phyloP scores from a whole-genome alignment of 2,797 vertebrate species.

The Gallinago solitaria region DNA sequence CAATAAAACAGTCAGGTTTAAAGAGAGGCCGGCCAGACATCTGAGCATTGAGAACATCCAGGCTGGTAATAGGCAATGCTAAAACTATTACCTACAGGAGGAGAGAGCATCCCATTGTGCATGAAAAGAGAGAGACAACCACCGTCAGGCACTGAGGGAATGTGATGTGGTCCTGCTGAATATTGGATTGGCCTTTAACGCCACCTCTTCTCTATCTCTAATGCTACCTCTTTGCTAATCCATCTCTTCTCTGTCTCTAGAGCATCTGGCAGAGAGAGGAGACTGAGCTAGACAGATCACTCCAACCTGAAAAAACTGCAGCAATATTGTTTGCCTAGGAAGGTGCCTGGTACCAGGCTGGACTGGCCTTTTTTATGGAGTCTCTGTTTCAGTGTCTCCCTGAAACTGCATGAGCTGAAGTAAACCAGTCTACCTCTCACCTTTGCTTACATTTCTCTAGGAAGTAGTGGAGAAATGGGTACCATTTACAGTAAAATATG shows the following conservation, averaged over 20 bases:
- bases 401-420: neutral
- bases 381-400: neutral
- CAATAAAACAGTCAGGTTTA: neutral
- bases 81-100: neutral
- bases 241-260: neutral
- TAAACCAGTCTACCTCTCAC: neutral
- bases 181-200: neutral
- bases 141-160: neutral
- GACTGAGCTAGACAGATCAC: neutral
- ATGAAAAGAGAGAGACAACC: neutral
- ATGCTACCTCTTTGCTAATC: neutral
- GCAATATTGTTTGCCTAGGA: neutral
- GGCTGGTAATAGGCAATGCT: neutral
- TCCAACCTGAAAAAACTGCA: neutral
- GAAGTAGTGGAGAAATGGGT: neutral
- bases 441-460: neutral
- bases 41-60: neutral
- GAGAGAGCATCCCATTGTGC: neutral
- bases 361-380: neutral
- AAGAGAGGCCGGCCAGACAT: neutral
- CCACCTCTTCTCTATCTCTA: neutral
- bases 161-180: neutral
- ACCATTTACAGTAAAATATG: neutral
- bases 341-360: neutral
- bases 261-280: neutral